phyloP scores from a whole-genome alignment of 2,797 vertebrate genomes.

The Phataginus tricuspis region DNA sequence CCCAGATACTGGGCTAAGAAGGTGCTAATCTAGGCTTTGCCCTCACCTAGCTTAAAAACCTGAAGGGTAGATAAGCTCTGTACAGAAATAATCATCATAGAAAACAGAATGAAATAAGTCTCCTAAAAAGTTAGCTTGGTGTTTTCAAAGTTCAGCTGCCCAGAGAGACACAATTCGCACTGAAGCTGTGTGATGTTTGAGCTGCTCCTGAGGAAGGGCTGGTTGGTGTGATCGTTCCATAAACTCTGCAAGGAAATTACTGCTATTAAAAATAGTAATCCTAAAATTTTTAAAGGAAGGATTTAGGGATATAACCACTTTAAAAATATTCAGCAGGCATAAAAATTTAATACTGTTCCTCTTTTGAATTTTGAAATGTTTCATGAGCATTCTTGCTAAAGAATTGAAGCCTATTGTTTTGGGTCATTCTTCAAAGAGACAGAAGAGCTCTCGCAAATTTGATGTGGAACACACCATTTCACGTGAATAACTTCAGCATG shows the following conservation, averaged over 20 bases:
- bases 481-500: not conserved
- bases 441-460: not conserved
- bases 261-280: not conserved
- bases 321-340: not conserved
- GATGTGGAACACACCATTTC: not conserved
- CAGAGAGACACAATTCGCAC: not conserved
- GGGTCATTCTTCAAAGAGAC: not conserved
- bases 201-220: too few species aligned
- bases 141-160: not conserved
- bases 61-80: not conserved
- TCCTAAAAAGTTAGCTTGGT: not conserved
- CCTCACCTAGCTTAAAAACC: not conserved
- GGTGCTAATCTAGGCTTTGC: not conserved
- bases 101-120: not conserved
- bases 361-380: constrained; percentile 17
- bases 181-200: fast-evolving
- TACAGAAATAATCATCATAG: too few species aligned
- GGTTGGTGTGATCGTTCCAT: not conserved
- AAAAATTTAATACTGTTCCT: not conserved
- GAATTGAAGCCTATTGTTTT: not conserved
- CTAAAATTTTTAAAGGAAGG: not conserved
- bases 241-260: not conserved
- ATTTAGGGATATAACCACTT: not conserved
- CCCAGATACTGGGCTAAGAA: not conserved
- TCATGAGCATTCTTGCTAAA: not conserved